These are phyloP conservation scores for Oscheius myriophilus DNA, from an alignment of 2,888 invertebrate species.

Conservation along the genomic window DNA sequence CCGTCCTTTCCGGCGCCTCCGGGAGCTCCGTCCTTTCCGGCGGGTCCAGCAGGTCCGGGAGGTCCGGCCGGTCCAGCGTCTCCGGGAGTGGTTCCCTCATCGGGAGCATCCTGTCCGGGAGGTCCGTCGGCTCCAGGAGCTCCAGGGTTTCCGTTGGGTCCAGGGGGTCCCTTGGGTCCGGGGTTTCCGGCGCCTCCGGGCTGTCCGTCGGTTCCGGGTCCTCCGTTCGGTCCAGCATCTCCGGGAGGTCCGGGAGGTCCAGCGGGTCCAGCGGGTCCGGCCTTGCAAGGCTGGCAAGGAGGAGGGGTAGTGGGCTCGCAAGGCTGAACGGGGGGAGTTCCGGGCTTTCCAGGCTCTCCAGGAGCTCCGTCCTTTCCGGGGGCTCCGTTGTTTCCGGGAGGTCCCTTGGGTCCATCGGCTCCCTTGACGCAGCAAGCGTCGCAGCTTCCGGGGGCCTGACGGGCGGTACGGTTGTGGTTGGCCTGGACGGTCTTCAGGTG, in stretches of 20 bases:
- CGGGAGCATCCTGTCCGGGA: not conserved
- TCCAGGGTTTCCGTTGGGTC: constrained; percentile 16
- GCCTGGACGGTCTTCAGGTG: constrained; percentile 2
- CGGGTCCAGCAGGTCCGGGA: not conserved
- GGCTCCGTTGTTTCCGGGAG: constrained; percentile 8
- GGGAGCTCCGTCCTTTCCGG: not conserved
- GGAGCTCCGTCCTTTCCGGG: not conserved
- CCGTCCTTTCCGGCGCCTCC: constrained; percentile 1
- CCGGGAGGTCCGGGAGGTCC: constrained; percentile 16
- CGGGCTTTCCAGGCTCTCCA: not conserved
- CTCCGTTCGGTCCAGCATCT: constrained; percentile 11
- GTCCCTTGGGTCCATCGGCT: constrained; percentile 1
- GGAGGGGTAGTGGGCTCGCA: too few relatives aligned
- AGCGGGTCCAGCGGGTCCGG: constrained; percentile 1
- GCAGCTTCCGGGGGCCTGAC: too few relatives aligned
- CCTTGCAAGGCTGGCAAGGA: not conserved
- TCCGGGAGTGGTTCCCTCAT: not conserved
- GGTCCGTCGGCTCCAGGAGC: constrained; percentile 3
- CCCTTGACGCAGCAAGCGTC: not conserved
- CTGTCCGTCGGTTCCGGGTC: not conserved
- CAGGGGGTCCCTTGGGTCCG: constrained; percentile 13
- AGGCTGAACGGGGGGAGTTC: not conserved
- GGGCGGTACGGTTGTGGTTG: too few relatives aligned
- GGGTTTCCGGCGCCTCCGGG: constrained; percentile 3
- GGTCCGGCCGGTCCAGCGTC: constrained; percentile 6